These are phyloP conservation scores for Eutrigla gurnardus DNA, from an alignment of 2,797 vertebrate species.

Conservation along the genomic window DNA sequence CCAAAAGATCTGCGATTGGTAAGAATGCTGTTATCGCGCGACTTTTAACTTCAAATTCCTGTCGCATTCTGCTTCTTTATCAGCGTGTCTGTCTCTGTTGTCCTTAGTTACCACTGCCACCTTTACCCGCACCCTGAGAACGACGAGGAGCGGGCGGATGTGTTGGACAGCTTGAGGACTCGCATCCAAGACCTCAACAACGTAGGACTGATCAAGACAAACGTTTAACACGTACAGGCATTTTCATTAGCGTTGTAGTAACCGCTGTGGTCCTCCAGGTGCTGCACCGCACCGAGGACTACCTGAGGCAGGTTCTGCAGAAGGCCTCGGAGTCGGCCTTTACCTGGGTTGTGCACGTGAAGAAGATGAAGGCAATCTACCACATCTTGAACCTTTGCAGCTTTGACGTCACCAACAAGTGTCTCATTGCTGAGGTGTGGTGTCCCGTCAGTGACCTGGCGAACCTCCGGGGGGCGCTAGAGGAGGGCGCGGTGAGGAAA, in stretches of 20 bases:
- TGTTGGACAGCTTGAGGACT: slow-evolving; percentile 90
- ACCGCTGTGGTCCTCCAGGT: slow-evolving; percentile 82
- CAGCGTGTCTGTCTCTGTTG: not conserved
- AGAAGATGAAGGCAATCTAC: slow-evolving; percentile 99
- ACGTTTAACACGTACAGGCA: rapidly evolving
- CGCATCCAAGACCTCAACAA: slow-evolving; percentile 95
- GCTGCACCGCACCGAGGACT: slow-evolving; percentile 95
- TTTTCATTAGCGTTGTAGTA: not conserved
- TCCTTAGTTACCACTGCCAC: slow-evolving; percentile 93
- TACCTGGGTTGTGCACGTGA: slow-evolving; percentile 92
- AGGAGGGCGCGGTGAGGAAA: slow-evolving; percentile 94
- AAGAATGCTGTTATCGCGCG: slow-evolving; percentile 54
- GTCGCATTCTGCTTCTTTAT: not conserved
- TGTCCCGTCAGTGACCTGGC: slow-evolving; percentile 92
- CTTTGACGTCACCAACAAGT: slow-evolving; percentile 98
- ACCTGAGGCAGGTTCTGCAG: slow-evolving; percentile 93
- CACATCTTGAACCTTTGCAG: slow-evolving; percentile 98
- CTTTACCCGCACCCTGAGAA: slow-evolving; percentile 94
- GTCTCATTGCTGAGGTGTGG: slow-evolving; percentile 98
- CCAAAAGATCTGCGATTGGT: slow-evolving; percentile 99
- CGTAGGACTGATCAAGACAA: slow-evolving; percentile 80
- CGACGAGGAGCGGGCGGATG: slow-evolving; percentile 89
- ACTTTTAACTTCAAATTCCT: not conserved
- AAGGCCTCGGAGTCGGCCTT: slow-evolving; percentile 93
- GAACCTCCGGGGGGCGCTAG: slow-evolving; percentile 89